Evolutionary conservation across 2,113 vertebrate genomes (phyloP), one percentile per base, ranked within the genome.

Genomic region (Myotis brandtii): DNA sequence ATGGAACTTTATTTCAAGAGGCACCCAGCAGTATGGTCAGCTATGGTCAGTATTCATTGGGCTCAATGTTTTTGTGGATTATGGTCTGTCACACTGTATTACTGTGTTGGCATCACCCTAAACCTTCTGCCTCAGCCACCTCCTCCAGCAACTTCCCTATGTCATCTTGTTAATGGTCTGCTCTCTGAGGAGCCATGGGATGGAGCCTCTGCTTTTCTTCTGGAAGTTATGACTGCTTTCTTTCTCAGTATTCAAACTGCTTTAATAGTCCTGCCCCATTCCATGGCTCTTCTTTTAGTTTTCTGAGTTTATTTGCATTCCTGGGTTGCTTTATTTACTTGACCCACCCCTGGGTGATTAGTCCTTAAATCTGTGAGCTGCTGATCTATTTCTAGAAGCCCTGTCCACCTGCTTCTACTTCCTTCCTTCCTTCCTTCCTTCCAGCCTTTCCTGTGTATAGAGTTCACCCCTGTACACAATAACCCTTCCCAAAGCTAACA

Each of bases 371-470:
- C 76, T 94, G 52, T 40, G 46, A 94, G 62, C 54, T 96, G 43
- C 21, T 88, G 23, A 72, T 92, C 34, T 96, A 76, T 96, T 97
- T 97, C 77, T 86, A 93, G 96, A 93, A 85, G 59, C 32, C 69
- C 20, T 76, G 88, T 87, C 67, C 32, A 46, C 76, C 89, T 92
- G 54, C 43, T 56, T 91, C 37, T 30, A 2, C 62, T 94, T 97
- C 96, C 96, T 97, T 96, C 96, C 40, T 40, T 96, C 96, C 40
- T 40, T 59, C 56, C 56, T 59, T 96, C 96, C 95, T 96, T 30
- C 7, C 4, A 82, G 88, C 69, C 75, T 96, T 96, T 97, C 97
- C 96, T 97, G 92, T 81, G 20, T 89, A 77, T 52, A 91, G 27
- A 95, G 64, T 72, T 95, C 54, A 91, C 48, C 75, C 25, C 25